phyloP scores from a whole-genome alignment of 1,140 invertebrate genomes.

The Teleogryllus occipitalis region DNA sequence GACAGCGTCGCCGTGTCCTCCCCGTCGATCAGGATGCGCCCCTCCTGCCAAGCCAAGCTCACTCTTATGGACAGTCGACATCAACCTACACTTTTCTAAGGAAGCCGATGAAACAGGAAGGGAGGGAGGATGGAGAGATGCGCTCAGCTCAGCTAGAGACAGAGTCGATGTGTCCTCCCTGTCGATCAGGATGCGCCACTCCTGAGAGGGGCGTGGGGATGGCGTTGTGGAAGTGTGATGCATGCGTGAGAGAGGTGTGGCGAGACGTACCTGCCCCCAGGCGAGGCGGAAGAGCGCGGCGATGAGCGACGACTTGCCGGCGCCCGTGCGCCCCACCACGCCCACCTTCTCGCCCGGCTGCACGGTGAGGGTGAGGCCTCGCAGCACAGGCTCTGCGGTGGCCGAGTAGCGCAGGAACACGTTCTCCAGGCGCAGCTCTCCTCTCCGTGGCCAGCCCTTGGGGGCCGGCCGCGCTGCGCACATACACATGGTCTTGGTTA shows the following conservation, averaged over 20 bases:
- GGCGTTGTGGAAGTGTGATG: too few species aligned
- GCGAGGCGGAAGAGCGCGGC: constrained; percentile 40
- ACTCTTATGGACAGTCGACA: too few species aligned
- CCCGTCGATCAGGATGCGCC: too few species aligned
- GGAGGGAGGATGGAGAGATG: constrained; percentile 61
- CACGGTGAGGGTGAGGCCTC: neutral
- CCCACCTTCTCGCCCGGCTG: constrained; percentile 32
- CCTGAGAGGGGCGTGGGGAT: too few species aligned
- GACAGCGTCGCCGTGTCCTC: too few species aligned
- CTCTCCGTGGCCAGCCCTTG: neutral
- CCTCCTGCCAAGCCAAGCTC: too few species aligned
- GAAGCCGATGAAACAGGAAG: constrained; percentile 59
- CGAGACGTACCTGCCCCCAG: neutral
- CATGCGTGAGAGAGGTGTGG: too few species aligned
- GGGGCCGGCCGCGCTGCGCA: too few species aligned
- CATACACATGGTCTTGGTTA: too few species aligned
- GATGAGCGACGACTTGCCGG: constrained; percentile 48
- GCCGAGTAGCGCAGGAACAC: neutral
- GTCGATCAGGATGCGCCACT: too few species aligned
- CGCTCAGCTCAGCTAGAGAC: too few species aligned
- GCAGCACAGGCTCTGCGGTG: neutral
- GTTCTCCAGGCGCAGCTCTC: neutral
- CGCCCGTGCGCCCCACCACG: constrained; percentile 46
- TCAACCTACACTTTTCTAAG: constrained; percentile 43
- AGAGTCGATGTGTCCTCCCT: too few species aligned